Evolutionary conservation across 2,113 vertebrate species (phyloP).

Genomic region (Epinephelus moara): DNA sequence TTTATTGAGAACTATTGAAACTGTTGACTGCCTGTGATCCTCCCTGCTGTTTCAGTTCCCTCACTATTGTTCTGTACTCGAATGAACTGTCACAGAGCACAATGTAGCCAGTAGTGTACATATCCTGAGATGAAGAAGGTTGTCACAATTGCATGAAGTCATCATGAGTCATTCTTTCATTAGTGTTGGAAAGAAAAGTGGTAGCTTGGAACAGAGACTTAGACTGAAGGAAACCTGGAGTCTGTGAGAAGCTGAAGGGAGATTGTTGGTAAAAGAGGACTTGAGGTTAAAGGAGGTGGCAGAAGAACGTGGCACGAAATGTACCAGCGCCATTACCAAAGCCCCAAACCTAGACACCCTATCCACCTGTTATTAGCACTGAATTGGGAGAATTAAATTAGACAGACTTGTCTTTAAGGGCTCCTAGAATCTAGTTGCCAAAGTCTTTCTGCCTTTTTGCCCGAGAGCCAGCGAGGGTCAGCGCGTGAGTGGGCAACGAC

Average conservation of each 20-base stretch:
- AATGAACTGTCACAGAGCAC: constrained; percentile 55
- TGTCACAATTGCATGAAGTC: constrained; percentile 42
- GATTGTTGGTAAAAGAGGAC: constrained; percentile 40
- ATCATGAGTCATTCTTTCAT: constrained; percentile 27
- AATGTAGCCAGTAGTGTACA: constrained; percentile 13
- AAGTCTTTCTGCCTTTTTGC: constrained; percentile 65
- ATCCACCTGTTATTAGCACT: constrained; percentile 65
- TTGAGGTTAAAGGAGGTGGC: constrained; percentile 47
- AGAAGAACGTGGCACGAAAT: constrained; percentile 51
- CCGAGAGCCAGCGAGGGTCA: constrained; percentile 63
- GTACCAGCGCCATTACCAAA: constrained; percentile 50
- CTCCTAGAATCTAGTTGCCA: constrained; percentile 57
- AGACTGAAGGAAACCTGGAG: constrained; percentile 13
- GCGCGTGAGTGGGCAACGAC: constrained; percentile 56
- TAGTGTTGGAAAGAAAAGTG: not conserved
- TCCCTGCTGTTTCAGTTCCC: constrained; percentile 7
- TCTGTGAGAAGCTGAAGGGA: constrained; percentile 2
- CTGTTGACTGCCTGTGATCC: not conserved
- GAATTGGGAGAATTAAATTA: constrained; percentile 72
- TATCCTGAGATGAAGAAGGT: constrained; percentile 44
- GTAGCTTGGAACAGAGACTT: constrained; percentile 5
- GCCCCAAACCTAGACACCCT: constrained; percentile 15
- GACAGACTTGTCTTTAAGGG: constrained; percentile 71
- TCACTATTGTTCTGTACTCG: constrained; percentile 49
- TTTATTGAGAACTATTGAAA: constrained; percentile 22